Conservation (phyloP, 2,888 invertebrate genomes). For the Tanypteryx hageni region DNA sequence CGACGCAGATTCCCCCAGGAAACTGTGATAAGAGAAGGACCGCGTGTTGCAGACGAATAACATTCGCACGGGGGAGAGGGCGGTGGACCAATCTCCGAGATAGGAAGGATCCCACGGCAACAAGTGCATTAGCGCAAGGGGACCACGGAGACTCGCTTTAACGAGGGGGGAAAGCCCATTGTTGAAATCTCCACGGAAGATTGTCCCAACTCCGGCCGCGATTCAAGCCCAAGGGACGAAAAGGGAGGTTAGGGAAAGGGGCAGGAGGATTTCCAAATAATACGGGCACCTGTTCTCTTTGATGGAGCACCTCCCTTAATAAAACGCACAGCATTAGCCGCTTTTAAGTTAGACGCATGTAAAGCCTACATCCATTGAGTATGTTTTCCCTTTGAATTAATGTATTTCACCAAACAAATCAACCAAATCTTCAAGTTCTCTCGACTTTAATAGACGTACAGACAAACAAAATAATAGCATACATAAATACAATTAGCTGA, state of each 20-base stretch:
- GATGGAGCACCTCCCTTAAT: neutral
- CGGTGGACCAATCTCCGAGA: neutral
- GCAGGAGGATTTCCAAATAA: neutral
- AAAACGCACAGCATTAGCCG: neutral
- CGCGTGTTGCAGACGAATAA: neutral
- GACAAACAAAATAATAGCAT: too few species aligned
- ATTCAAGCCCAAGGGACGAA: neutral
- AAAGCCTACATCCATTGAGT: too few species aligned
- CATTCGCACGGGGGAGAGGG: conserved; percentile 33
- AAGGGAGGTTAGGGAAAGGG: conserved; percentile 1
- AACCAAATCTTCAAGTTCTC: too few species aligned
- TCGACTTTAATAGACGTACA: too few species aligned
- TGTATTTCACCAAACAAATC: too few species aligned
- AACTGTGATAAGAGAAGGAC: neutral
- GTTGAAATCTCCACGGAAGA: conserved; percentile 38
- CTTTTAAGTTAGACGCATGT: too few species aligned
- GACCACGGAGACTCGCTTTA: neutral
- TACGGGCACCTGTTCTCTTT: neutral
- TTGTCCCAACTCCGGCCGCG: neutral
- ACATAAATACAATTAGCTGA: too few species aligned
- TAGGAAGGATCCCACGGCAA: neutral
- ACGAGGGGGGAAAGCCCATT: neutral
- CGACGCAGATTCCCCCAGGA: conserved; percentile 36
- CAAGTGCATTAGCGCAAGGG: neutral
- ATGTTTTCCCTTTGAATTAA: too few species aligned